A percentile compares a stretch with the other conserved stretches of the same genome.
These are phyloP conservation scores for Ceuthmochares aereus DNA, from an alignment of 2,113 vertebrate species.

Conservation along the genomic window DNA sequence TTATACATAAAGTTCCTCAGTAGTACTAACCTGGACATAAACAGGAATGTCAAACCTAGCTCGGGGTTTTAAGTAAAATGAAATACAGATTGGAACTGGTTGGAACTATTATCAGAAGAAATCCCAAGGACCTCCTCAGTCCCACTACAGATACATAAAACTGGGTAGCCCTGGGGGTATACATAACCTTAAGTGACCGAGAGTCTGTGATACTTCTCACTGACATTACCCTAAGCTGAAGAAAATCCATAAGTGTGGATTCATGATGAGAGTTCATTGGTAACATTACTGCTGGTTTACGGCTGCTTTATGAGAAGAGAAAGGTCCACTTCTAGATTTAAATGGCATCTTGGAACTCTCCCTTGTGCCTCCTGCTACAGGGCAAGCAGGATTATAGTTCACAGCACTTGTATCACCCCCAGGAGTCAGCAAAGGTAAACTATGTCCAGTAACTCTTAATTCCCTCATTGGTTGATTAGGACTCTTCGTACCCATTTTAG, in stretches of 20 bases:
- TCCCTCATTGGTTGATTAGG: not conserved
- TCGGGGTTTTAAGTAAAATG: not conserved
- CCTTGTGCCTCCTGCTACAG: not conserved
- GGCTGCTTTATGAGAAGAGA: not conserved
- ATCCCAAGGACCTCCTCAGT: not conserved
- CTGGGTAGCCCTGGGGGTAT: not conserved
- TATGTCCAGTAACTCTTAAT: not conserved
- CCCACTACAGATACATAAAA: not conserved
- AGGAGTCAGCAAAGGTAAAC: not conserved
- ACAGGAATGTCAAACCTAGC: not conserved
- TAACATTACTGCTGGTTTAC: not conserved
- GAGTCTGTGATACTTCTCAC: not conserved
- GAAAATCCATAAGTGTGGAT: not conserved
- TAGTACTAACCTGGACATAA: not conserved
- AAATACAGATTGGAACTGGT: not conserved
- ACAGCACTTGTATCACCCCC: not conserved
- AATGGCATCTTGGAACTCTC: not conserved
- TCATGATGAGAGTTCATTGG: not conserved
- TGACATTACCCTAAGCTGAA: not conserved
- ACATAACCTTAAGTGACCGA: not conserved
- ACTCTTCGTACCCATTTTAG: not conserved
- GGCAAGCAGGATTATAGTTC: not conserved
- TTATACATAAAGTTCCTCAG: not conserved
- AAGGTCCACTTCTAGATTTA: not conserved
- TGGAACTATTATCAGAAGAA: not conserved